phyloP scores from a whole-genome alignment of 2,797 vertebrate genomes.

The Sandelia bainsii region DNA sequence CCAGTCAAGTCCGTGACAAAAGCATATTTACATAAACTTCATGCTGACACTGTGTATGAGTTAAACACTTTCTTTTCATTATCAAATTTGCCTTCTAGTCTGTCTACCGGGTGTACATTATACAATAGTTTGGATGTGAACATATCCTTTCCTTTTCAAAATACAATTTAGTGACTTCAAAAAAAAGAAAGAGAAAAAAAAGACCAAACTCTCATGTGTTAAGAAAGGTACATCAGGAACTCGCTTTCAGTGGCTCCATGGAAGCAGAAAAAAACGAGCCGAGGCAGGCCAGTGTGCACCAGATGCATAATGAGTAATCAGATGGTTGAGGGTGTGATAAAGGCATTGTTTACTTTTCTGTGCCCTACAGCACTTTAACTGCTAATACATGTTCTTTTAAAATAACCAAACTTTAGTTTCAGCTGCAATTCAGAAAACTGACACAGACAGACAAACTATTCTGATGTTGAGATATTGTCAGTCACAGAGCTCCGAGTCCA shows the following conservation, averaged over 20 bases:
- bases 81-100: background rate
- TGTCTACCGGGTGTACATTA: background rate
- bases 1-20: background rate
- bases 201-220: background rate
- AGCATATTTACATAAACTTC: background rate
- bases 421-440: background rate
- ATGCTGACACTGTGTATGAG: background rate
- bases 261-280: slow-evolving; percentile 43
- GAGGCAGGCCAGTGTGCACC: slow-evolving; percentile 23
- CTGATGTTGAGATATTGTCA: slow-evolving; percentile 1
- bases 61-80: background rate
- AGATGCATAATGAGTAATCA: slow-evolving; percentile 17
- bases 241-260: slow-evolving; percentile 21
- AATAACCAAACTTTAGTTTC: background rate
- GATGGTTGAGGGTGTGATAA: slow-evolving; percentile 2
- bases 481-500: slow-evolving; percentile 6
- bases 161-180: background rate
- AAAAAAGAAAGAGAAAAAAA: too few relatives aligned
- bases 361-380: background rate
- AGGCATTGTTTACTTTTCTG: slow-evolving; percentile 31
- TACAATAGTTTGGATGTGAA: background rate
- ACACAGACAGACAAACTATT: too few relatives aligned
- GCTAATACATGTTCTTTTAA: background rate
- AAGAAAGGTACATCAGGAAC: slow-evolving; percentile 4
- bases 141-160: background rate